Evolutionary conservation across 2,888 invertebrate species (phyloP), one percentile per base, ranked within the genome.

Genomic region (Gari tellinella): DNA sequence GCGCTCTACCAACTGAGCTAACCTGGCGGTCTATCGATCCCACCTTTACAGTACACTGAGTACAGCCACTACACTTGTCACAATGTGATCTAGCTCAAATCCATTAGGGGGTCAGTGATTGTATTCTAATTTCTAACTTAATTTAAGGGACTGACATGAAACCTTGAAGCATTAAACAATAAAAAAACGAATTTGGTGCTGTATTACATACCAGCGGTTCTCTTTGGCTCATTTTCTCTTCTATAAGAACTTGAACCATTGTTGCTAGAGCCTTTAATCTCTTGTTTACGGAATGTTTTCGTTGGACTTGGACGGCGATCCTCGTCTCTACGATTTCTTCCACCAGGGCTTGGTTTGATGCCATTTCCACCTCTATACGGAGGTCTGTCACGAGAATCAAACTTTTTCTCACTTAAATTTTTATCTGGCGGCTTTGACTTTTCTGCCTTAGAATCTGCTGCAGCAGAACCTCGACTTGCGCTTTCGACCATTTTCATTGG

Each of bases 401-500:
- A 68, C 19, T 51, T 72, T 31, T 46, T 75, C 21, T 79, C 74
- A 43, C 52, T 43, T 10, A 61, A 52, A 53, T 57, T 68, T 67
- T 74, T 81, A 49, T 79, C 80, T 56, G 60, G 60, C 23, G 68
- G 38, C 66, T 68, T 80, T 3, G 61, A 15, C 41, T 60, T 73
- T 1, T 80, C 81, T 31, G 58, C 12, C 46, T 70, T 77, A 31
- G 53, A 60, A 19, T 78, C 75, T 41, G 61, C 46, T 46, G 62
- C 38, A 19, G 67, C 62, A 51, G 68, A 46, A 7, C 46, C 43
- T 60, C 68, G 68, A 48, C 56, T 63, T 12, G 61, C 56, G 57
- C 65, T 70, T 73, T 78, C 81, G 37, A 72, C 72, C 80, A 80
- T 81, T 72, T 80, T 68, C 26, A 55, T 43, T 79, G 72, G 66